Evolutionary conservation across 1,140 invertebrate species (phyloP).

Genomic region (Drosophila suzukii): DNA sequence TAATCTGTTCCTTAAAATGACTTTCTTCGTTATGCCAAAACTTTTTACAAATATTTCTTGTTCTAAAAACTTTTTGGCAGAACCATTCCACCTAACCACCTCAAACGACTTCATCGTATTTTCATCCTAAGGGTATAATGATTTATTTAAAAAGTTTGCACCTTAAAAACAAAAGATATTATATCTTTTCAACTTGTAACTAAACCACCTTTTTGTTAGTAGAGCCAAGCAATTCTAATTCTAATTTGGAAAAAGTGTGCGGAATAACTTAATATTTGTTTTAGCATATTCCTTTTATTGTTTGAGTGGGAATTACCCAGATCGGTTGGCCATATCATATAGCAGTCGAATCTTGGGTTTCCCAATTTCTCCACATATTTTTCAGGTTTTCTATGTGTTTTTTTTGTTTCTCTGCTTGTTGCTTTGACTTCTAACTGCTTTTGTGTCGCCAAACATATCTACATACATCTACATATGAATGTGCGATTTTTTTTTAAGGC

Average conservation of each 20-base stretch:
- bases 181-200: background rate
- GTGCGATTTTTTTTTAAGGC: slow-evolving; percentile 45
- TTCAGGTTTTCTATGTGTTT: slow-evolving; percentile 13
- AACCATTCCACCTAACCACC: slow-evolving; percentile 2
- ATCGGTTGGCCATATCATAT: background rate
- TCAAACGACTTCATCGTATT: no score
- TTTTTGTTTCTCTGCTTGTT: slow-evolving; percentile 18
- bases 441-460: slow-evolving; percentile 31
- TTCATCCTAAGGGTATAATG: background rate
- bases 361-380: slow-evolving; percentile 23
- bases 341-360: background rate
- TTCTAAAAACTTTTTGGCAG: background rate
- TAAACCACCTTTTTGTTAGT: no score
- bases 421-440: slow-evolving; percentile 75
- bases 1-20: background rate
- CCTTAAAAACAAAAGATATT: background rate
- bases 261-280: background rate
- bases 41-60: background rate
- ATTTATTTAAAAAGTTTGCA: background rate
- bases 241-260: background rate
- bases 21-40: background rate
- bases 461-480: slow-evolving; percentile 15
- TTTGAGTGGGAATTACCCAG: background rate
- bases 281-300: background rate
- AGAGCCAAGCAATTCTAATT: background rate